These are phyloP conservation scores for Synergus umbraculus DNA, from an alignment of 2,888 invertebrate species.

Conservation along the genomic window DNA sequence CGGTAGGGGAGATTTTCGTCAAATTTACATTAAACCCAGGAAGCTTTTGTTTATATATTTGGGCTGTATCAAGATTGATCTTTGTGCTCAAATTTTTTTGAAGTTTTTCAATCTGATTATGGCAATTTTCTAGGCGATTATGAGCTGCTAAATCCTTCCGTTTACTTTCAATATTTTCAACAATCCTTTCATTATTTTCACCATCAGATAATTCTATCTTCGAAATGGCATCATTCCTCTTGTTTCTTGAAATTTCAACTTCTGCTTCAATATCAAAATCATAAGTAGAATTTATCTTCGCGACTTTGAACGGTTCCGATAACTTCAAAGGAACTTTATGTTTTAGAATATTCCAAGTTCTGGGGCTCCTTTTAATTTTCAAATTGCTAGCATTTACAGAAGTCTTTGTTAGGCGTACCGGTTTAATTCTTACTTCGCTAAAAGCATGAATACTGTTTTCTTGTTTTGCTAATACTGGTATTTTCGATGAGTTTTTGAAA, in stretches of 20 bases:
- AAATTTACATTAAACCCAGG: slow-evolving; percentile 51
- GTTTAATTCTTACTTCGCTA: slow-evolving; percentile 58
- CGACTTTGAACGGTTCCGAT: neutral
- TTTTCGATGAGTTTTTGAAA: slow-evolving; percentile 46
- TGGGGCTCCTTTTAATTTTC: slow-evolving; percentile 46
- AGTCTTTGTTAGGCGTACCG: slow-evolving; percentile 59
- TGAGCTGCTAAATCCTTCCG: slow-evolving; percentile 52
- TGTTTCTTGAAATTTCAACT: neutral
- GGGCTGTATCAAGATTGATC: slow-evolving; percentile 66
- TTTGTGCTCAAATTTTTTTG: slow-evolving; percentile 67
- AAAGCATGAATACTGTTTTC: slow-evolving; percentile 47
- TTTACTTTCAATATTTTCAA: neutral
- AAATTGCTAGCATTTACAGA: slow-evolving; percentile 58
- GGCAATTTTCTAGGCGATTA: slow-evolving; percentile 63
- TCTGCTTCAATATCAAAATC: neutral
- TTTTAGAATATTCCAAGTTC: slow-evolving; percentile 47
- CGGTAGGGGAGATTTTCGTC: slow-evolving; percentile 47
- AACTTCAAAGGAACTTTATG: neutral
- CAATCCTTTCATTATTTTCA: slow-evolving; percentile 32
- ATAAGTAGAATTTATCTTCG: neutral
- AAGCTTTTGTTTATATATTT: slow-evolving; percentile 65
- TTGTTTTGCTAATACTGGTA: slow-evolving; percentile 49
- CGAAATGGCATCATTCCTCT: slow-evolving; percentile 10
- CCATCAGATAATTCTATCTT: slow-evolving; percentile 2
- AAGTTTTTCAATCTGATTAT: slow-evolving; percentile 65